Evolutionary conservation across 2,888 invertebrate species (phyloP).

Genomic region (Drosophila merina): DNA sequence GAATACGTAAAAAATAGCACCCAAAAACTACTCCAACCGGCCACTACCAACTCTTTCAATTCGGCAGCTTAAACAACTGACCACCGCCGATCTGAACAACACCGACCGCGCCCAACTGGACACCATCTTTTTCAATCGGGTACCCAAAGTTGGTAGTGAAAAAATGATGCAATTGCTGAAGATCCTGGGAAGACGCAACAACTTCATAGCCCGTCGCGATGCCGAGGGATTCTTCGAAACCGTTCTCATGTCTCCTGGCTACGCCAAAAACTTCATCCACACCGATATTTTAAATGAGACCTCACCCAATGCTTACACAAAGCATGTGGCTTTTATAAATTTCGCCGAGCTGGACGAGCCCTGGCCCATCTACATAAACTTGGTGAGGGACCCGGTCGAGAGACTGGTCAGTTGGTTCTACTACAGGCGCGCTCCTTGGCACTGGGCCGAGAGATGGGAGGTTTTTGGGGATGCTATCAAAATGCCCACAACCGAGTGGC

Average conservation of each 20-base stretch:
- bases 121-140: conserved; percentile 93
- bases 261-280: conserved; percentile 89
- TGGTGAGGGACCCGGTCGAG: conserved; percentile 94
- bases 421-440: conserved; percentile 95
- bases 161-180: conserved; percentile 93
- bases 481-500: conserved; percentile 86
- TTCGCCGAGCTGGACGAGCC: conserved; percentile 90
- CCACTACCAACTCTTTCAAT: conserved; percentile 62
- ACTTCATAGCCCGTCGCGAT: conserved; percentile 91
- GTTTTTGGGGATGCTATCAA: conserved; percentile 61
- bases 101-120: conserved; percentile 85
- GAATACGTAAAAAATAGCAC: conserved; percentile 1
- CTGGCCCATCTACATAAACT: conserved; percentile 93
- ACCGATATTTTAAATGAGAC: conserved; percentile 90
- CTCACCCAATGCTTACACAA: conserved; percentile 88
- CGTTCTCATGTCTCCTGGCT: conserved; percentile 87
- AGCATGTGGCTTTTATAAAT: conserved; percentile 94
- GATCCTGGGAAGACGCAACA: conserved; percentile 87
- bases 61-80: conserved; percentile 66
- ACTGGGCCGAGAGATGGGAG: conserved; percentile 89
- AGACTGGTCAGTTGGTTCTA: conserved; percentile 96
- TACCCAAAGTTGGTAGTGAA: conserved; percentile 95
- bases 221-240: conserved; percentile 87
- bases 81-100: conserved; percentile 70
- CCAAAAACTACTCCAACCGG: conserved; percentile 36